Evolutionary conservation across 2,797 vertebrate genomes (phyloP).

Genomic region (Adelosebastes latens): DNA sequence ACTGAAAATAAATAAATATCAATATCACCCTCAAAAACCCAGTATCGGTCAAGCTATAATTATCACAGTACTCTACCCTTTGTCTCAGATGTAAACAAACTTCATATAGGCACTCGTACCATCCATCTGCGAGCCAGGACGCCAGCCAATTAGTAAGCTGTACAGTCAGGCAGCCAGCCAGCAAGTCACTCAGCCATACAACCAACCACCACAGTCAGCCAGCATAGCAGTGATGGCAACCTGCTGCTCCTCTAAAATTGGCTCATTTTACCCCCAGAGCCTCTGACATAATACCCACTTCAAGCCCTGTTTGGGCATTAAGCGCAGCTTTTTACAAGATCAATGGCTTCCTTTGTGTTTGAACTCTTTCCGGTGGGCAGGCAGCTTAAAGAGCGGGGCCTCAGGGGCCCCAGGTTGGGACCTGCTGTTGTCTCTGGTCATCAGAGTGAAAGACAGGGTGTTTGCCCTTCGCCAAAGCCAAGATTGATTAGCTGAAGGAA

Average conservation of each 20-base stretch:
- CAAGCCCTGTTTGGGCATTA: slow-evolving; percentile 72
- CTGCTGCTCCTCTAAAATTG: slow-evolving; percentile 79
- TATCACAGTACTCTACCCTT: not conserved
- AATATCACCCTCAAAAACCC: not conserved
- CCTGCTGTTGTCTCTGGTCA: slow-evolving; percentile 68
- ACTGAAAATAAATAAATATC: not conserved
- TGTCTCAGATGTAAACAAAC: slow-evolving; percentile 46
- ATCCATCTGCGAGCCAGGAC: slow-evolving; percentile 37
- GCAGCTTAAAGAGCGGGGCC: slow-evolving; percentile 62
- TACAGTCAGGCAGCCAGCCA: slow-evolving; percentile 64
- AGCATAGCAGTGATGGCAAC: slow-evolving; percentile 68
- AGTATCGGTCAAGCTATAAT: not conserved
- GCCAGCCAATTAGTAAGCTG: slow-evolving; percentile 64
- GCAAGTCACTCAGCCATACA: slow-evolving; percentile 68
- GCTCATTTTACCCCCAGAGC: slow-evolving; percentile 75
- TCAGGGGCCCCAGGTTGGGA: slow-evolving; percentile 64
- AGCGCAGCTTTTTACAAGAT: slow-evolving; percentile 67
- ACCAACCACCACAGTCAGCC: slow-evolving; percentile 60
- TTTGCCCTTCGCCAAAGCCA: slow-evolving; percentile 65
- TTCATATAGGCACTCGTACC: slow-evolving; percentile 50
- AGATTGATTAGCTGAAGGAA: slow-evolving; percentile 75
- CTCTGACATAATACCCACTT: slow-evolving; percentile 78
- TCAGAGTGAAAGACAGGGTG: slow-evolving; percentile 67
- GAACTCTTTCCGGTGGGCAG: slow-evolving; percentile 73
- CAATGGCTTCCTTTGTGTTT: slow-evolving; percentile 77